These are phyloP conservation scores for Gari tellinella DNA, from an alignment of 2,888 invertebrate genomes.

Conservation along the genomic window DNA sequence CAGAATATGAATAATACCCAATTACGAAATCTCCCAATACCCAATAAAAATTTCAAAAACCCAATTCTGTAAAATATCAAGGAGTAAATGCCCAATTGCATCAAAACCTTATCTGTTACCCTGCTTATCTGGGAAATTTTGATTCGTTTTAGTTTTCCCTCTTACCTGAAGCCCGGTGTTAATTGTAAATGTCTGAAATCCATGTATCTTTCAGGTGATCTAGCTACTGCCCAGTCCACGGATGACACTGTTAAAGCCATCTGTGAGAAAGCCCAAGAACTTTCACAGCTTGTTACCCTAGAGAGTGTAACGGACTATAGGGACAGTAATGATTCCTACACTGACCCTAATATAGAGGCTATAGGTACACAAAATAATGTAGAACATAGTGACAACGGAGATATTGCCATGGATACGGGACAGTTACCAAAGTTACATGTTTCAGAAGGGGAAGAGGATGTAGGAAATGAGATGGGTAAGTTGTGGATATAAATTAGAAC, in stretches of 20 bases:
- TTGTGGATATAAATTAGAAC: neutral
- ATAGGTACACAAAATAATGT: conserved; percentile 12
- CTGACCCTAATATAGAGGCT: conserved; percentile 25
- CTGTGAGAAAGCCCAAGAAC: conserved; percentile 59
- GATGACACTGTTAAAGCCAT: conserved; percentile 50
- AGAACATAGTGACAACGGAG: conserved; percentile 37
- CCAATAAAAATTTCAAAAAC: too few species aligned
- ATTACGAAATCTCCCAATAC: too few species aligned
- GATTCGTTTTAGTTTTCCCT: too few species aligned
- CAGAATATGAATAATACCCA: too few species aligned
- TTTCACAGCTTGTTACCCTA: conserved; percentile 41
- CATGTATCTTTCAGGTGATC: too few species aligned
- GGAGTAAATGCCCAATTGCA: too few species aligned
- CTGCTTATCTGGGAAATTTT: too few species aligned
- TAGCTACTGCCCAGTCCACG: conserved; percentile 1
- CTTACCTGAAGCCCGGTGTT: too few species aligned
- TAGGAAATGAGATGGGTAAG: conserved; percentile 47
- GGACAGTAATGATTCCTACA: conserved; percentile 18
- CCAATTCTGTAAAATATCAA: too few species aligned
- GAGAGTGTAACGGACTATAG: conserved; percentile 28
- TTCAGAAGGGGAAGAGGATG: conserved; percentile 48
- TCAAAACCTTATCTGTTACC: too few species aligned
- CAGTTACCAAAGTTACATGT: conserved; percentile 29
- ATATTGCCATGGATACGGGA: conserved; percentile 40
- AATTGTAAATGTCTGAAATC: too few species aligned